Conservation (phyloP, 1,140 invertebrate species). For the Dreissena polymorpha region DNA sequence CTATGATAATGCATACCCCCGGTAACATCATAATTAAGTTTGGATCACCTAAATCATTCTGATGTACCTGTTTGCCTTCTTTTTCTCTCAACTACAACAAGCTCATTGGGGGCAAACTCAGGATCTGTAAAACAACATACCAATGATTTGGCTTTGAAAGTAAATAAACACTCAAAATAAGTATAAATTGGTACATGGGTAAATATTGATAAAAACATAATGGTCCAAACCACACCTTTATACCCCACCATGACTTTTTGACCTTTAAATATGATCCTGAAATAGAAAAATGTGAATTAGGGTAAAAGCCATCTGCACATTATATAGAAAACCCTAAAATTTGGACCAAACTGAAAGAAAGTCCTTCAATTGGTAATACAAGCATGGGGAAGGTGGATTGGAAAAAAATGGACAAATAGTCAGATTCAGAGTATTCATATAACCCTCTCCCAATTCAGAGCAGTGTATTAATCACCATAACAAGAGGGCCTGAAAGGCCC, state of each 20-base stretch:
- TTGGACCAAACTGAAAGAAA: too few species aligned
- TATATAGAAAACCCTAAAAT: neutral
- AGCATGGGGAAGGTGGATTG: too few species aligned
- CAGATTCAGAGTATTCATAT: too few species aligned
- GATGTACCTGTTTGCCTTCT: slow-evolving; percentile 15
- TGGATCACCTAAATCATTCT: neutral
- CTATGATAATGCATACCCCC: neutral
- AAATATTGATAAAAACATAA: neutral
- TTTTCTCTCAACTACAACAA: slow-evolving; percentile 33
- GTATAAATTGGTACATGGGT: neutral
- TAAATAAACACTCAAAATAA: neutral
- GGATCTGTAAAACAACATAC: neutral
- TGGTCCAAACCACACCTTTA: neutral
- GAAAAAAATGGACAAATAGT: too few species aligned
- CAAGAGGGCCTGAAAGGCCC: too few species aligned
- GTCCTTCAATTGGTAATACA: too few species aligned
- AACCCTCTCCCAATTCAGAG: too few species aligned
- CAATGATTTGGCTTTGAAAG: neutral
- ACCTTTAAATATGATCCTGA: neutral
- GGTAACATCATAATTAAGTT: neutral
- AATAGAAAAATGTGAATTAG: too few species aligned
- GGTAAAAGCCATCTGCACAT: neutral
- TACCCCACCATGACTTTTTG: neutral
- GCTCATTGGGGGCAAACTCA: slow-evolving; percentile 20
- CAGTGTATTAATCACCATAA: too few species aligned